Evolutionary conservation across 2,888 invertebrate species (phyloP).

Genomic region (Limnephilus lunatus): DNA sequence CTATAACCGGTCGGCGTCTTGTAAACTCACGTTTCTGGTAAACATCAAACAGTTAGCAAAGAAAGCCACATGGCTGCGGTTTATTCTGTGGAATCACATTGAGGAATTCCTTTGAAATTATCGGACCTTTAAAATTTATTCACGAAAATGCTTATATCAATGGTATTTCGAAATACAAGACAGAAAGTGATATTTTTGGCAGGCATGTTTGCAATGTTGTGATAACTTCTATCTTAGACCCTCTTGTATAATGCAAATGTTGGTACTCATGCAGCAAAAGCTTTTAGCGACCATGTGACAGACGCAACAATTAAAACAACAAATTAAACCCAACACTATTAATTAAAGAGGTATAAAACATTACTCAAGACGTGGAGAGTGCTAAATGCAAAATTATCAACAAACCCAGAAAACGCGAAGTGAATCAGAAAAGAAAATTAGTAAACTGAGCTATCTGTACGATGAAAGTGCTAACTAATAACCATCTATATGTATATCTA

Average conservation of each 20-base stretch:
- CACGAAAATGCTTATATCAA: background rate
- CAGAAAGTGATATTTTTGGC: background rate
- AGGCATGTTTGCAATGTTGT: background rate
- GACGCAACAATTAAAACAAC: background rate
- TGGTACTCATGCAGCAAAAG: background rate
- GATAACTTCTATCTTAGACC: too few relatives aligned
- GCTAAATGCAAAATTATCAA: background rate
- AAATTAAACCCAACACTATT: background rate
- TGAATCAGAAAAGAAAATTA: background rate
- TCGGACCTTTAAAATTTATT: background rate
- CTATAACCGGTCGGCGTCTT: background rate
- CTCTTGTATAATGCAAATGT: background rate
- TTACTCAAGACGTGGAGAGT: background rate
- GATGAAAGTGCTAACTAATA: background rate
- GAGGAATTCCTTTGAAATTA: slow-evolving; percentile 33
- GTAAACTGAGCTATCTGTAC: background rate
- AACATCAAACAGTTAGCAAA: slow-evolving; percentile 18
- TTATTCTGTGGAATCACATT: background rate
- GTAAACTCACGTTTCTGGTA: background rate
- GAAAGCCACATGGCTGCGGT: slow-evolving; percentile 37
- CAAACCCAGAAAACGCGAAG: background rate
- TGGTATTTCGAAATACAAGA: background rate
- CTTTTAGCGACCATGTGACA: background rate
- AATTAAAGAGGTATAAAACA: background rate
- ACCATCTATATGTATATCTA: too few relatives aligned